These are phyloP conservation scores for Okapia johnstoni DNA, from an alignment of 2,113 vertebrate genomes.

Conservation along the genomic window DNA sequence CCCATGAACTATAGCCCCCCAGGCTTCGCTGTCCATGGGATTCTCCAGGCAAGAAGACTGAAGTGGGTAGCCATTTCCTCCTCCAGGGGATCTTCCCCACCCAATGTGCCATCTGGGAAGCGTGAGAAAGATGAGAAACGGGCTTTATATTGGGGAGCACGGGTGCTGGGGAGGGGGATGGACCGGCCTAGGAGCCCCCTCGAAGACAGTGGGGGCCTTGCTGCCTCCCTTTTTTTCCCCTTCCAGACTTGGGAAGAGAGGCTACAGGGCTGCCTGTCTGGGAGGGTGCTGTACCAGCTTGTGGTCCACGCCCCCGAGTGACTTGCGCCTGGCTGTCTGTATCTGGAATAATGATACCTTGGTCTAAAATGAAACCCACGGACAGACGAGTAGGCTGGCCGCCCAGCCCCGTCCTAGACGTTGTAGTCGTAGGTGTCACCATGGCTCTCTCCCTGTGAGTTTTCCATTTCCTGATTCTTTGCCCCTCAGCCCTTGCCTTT, in stretches of 20 bases:
- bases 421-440: not conserved
- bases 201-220: not conserved
- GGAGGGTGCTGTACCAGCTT: not conserved
- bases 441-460: not conserved
- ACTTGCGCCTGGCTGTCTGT: not conserved
- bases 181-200: not conserved
- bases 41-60: not conserved
- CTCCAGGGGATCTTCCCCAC: not conserved
- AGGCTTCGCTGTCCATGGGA: not conserved
- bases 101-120: not conserved
- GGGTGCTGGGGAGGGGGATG: not conserved
- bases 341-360: conserved; percentile 60
- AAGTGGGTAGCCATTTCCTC: not conserved
- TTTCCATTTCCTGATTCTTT: not conserved
- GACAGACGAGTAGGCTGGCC: conserved; percentile 29
- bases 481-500: not conserved
- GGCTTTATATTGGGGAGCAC: not conserved
- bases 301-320: not conserved
- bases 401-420: not conserved
- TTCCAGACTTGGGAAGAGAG: not conserved
- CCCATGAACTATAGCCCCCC: not conserved
- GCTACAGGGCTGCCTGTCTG: not conserved
- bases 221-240: not conserved
- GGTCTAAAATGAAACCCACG: conserved; percentile 37
- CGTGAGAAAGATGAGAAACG: not conserved